These are phyloP conservation scores for Xerus inauris DNA, from an alignment of 2,113 vertebrate genomes.

Conservation along the genomic window DNA sequence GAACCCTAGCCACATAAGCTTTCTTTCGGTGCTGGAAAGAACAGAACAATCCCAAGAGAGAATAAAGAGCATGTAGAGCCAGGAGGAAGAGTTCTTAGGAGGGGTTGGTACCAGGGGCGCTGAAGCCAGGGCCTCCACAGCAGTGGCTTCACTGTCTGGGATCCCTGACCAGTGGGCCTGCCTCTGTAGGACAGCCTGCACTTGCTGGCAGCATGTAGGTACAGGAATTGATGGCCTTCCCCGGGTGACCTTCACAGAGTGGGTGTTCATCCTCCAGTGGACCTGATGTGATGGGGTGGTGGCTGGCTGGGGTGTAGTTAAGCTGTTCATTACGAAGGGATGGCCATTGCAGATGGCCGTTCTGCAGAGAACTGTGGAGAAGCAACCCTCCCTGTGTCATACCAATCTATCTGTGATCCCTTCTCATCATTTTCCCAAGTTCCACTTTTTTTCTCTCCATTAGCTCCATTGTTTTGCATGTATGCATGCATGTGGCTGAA, in stretches of 20 bases:
- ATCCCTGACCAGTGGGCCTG: not conserved
- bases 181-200: not conserved
- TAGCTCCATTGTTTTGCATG: not conserved
- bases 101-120: not conserved
- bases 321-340: too few species aligned
- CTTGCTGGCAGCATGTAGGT: not conserved
- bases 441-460: not conserved
- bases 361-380: not conserved
- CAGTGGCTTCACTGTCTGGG: conserved; percentile 39
- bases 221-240: not conserved
- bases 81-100: conserved; percentile 50
- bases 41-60: not conserved
- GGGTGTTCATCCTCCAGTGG: not conserved
- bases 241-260: not conserved
- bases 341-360: too few species aligned
- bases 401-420: not conserved
- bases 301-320: not conserved
- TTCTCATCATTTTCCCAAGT: not conserved
- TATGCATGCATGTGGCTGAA: not conserved
- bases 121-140: conserved; percentile 41
- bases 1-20: not conserved
- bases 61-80: conserved; percentile 16
- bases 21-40: conserved; percentile 15
- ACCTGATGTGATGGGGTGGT: not conserved
- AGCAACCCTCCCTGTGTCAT: not conserved